A percentile compares a stretch with the other conserved stretches of the same genome.
Evolutionary conservation across 2,888 invertebrate species (phyloP).

Genomic region (Gastracanthus pulcherrimus): DNA sequence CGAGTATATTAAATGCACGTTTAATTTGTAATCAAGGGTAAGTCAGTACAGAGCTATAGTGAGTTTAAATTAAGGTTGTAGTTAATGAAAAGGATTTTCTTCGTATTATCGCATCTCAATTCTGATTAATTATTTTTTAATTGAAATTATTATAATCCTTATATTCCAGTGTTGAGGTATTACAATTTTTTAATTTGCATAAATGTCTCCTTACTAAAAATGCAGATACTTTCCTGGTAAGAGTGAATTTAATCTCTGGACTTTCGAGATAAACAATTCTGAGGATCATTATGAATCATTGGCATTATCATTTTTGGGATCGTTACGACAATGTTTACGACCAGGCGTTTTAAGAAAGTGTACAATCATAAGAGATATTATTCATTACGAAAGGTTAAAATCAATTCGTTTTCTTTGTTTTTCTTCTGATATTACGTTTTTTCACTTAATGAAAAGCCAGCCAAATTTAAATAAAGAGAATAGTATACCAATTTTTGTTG

Average conservation of each 20-base stretch:
- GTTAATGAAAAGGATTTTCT: conserved; percentile 4
- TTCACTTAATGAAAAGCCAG: not conserved
- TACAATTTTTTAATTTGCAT: not conserved
- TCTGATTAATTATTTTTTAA: conserved; percentile 12
- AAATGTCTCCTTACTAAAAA: too few relatives aligned
- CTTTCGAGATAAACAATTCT: conserved; percentile 21
- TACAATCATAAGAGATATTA: not conserved
- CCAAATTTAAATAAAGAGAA: not conserved
- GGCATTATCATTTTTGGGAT: conserved; percentile 31
- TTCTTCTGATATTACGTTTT: too few relatives aligned
- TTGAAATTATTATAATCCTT: conserved; percentile 12
- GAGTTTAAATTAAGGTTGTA: not conserved
- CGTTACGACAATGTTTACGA: conserved; percentile 32
- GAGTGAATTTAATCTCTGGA: conserved; percentile 15
- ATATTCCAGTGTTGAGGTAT: not conserved
- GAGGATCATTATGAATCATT: conserved; percentile 2
- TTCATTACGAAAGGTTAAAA: not conserved
- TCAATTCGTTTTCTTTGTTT: too few relatives aligned
- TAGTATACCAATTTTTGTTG: too few relatives aligned
- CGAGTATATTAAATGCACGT: not conserved
- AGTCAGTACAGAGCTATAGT: not conserved
- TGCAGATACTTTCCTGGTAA: not conserved
- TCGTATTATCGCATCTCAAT: not conserved
- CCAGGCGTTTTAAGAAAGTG: not conserved
- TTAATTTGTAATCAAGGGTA: not conserved